These are phyloP conservation scores for Chelonia mydas DNA, from an alignment of 2,797 vertebrate species.

Conservation along the genomic window DNA sequence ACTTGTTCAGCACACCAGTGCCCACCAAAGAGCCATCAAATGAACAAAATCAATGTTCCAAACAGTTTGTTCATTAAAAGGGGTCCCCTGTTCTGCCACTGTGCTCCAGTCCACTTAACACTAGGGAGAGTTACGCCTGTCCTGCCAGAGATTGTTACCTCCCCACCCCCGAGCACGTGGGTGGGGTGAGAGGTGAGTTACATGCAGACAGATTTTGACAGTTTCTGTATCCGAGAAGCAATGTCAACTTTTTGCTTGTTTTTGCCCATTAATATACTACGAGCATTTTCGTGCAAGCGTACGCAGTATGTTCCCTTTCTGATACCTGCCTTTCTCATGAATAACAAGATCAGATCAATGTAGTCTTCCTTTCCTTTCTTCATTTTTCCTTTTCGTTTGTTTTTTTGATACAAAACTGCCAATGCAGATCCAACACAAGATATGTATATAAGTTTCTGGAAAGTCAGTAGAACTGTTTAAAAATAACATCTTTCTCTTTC, in stretches of 20 bases:
- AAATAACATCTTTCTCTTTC: background rate
- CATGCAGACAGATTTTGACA: background rate
- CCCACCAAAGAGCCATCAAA: background rate
- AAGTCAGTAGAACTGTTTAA: background rate
- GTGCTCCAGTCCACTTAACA: background rate
- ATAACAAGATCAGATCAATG: background rate
- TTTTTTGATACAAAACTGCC: background rate
- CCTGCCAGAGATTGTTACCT: background rate
- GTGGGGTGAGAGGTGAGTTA: too few relatives aligned
- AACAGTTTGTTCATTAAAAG: background rate
- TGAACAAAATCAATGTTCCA: background rate
- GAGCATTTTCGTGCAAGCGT: background rate
- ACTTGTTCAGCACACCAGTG: background rate
- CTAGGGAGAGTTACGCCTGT: background rate
- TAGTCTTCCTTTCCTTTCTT: background rate
- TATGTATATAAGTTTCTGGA: background rate
- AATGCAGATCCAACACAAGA: background rate
- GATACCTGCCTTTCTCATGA: background rate
- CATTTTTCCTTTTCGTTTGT: background rate
- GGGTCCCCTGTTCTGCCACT: background rate
- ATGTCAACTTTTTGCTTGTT: background rate
- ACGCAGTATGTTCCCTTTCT: accelerated
- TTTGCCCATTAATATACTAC: background rate
- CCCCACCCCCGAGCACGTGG: background rate
- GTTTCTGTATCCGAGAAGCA: background rate